Base-by-base conservation (phyloP, 2,113 vertebrate species). In the Aythya baeri region DNA sequence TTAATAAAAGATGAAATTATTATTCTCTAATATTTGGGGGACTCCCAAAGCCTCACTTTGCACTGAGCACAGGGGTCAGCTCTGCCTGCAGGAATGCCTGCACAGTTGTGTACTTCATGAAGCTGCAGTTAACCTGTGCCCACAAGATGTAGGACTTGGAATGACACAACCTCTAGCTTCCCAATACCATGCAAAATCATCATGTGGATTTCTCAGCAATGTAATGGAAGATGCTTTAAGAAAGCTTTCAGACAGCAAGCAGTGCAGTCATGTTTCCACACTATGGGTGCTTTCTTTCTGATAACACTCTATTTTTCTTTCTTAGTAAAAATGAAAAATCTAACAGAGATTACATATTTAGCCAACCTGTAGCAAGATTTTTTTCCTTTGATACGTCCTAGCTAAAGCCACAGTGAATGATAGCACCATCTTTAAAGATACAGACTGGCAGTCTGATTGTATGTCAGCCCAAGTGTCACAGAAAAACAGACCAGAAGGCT, bases 211-310 rank as follows among this genome's bases (percentile, higher is more conserved):
- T 46, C 57, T 32, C 50, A 63, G 67, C 31, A 43, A 79, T 11
- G 43, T 38, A 74, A 13, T 3, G 23, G 43, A 52, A 38, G 9
- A 17, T 1, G 1, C 26, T 49, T 67, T 17, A 61, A 78, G 32
- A 65, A 71, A 63, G 49, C 20, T 78, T 88, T 55, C 49, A 26
- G 59, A 79, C 46, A 34, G 23, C 7, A 25, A 83, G 23, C 11
- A 44, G 10, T 17, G 44, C 18, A 54, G 58, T 0, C 0, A 16
- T 38, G n/a, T 75, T 46, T 76, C 66, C 31, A 7, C 7, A 58
- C 46, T 34, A 29, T 5, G 70, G 27, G n/a, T 21, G 7, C 58
- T 54, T 89, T 61, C 23, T 27, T 91, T 75, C 66, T 54, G n/a
- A 34, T 65, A 92, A 75, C 27, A 71, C 8, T 29, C 2, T 15